Conservation (phyloP, 64 coral and sea anemone genomes). For the Platygyra sinensis region DNA sequence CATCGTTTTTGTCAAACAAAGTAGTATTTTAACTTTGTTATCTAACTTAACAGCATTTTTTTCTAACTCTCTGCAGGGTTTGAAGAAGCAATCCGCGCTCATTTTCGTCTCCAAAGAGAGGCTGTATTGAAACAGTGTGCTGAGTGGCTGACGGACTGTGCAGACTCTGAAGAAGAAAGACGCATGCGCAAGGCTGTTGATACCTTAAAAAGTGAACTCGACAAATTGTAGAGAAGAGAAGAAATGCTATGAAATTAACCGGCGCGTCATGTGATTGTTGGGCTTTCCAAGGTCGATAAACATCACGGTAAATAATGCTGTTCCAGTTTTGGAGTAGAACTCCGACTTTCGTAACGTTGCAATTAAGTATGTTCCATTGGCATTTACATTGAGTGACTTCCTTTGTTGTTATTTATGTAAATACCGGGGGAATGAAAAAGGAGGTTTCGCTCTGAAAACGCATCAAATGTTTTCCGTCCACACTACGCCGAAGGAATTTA, state of each 20-base stretch:
- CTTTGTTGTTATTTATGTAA: no score
- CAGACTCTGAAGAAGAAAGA: conserved; percentile 66
- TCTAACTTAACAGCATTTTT: neutral
- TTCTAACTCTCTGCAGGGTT: conserved; percentile 50
- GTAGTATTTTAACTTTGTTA: no score
- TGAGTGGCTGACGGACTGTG: conserved; percentile 75
- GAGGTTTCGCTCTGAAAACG: no score
- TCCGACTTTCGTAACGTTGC: no score
- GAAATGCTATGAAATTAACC: neutral
- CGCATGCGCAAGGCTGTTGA: conserved; percentile 83
- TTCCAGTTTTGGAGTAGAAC: neutral
- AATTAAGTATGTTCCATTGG: no score
- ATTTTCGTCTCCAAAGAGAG: conserved; percentile 86
- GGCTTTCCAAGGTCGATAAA: neutral
- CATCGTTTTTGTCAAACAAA: no score
- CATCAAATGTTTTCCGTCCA: no score
- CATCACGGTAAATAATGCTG: neutral
- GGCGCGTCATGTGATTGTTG: neutral
- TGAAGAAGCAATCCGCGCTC: conserved; percentile 69
- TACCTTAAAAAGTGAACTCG: conserved; percentile 74
- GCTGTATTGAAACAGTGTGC: conserved; percentile 70
- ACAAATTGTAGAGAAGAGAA: conserved; percentile 63
- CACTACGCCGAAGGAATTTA: no score
- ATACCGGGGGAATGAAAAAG: no score
- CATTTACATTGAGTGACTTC: no score